Evolutionary conservation across 2,888 invertebrate species (phyloP), one percentile per base, ranked within the genome.

Genomic region (Carpatolechia fugitivella): DNA sequence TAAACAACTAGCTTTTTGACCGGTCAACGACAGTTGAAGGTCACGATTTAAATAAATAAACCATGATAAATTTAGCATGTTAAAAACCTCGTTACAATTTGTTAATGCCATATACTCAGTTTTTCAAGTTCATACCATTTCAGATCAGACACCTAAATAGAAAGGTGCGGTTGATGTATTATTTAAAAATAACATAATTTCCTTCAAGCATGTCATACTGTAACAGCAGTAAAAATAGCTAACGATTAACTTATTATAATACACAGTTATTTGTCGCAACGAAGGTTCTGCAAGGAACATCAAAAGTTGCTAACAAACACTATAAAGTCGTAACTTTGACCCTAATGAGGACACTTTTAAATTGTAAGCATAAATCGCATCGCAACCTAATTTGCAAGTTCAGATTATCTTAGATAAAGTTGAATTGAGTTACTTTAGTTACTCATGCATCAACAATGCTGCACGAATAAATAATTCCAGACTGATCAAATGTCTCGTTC

Each of bases 401-500:
- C 8, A 35, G 44, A 44, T 44, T 44, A 44, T n/a, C 1, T 7
- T n/a, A 44, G 24, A 6, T 18, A 18, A 18, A 18, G 5, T 41
- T 41, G 18, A 8, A 13, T 48, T 31, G 29, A 14, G 11, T 24
- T 13, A 24, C 6, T 29, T 24, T 7, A 16, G 31, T 47, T 47
- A 47, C 31, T 47, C 47, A 47, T 16, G 30, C 47, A 33, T 49
- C 35, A 49, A 35, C 11, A 49, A 49, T 49, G 49, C 29, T 20
- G 49, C 49, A 35, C 14, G 58, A 56, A 24, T 58, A 41, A 11
- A 46, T 60, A 20, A n/a, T 6, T 24, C 35, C 13, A 13, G 35
- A 35, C 1, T 35, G 35, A 49, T 20, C 60, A 60, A 55, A 64
- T 52, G 60, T 47, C 24, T 24, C 38, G 61, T 54, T 47, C 51